Evolutionary conservation across 2,113 vertebrate species (phyloP).

Genomic region (Dromaius novaehollandiae): DNA sequence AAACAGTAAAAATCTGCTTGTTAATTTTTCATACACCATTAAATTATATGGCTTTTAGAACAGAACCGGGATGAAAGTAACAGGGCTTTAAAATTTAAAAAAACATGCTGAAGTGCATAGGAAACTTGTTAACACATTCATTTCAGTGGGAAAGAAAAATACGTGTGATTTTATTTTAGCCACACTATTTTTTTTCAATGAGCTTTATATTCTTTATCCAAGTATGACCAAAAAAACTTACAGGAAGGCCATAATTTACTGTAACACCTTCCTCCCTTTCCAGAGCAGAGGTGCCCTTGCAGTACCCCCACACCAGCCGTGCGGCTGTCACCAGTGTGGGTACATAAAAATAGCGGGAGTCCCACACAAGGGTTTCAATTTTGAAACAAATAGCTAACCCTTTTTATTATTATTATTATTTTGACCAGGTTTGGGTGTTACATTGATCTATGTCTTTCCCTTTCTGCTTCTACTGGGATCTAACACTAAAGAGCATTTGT

Average conservation of each 20-base stretch:
- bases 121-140: neutral
- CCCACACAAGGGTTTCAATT: fast-evolving
- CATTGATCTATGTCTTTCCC: neutral
- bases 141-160: neutral
- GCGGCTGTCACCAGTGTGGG: fast-evolving
- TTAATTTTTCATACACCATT: neutral
- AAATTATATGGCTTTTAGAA: neutral
- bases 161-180: neutral
- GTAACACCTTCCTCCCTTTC: neutral
- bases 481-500: neutral
- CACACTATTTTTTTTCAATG: neutral
- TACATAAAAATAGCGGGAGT: neutral
- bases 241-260: neutral
- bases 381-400: neutral
- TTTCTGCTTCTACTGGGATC: fast-evolving
- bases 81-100: neutral
- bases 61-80: neutral
- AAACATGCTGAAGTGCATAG: neutral
- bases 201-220: neutral
- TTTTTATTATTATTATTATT: neutral
- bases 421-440: neutral
- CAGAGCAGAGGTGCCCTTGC: neutral
- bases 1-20: neutral
- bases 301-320: neutral
- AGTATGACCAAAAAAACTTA: fast-evolving